Base-by-base conservation (phyloP, 2,113 vertebrate species). In the Chaenogobius annularis region DNA sequence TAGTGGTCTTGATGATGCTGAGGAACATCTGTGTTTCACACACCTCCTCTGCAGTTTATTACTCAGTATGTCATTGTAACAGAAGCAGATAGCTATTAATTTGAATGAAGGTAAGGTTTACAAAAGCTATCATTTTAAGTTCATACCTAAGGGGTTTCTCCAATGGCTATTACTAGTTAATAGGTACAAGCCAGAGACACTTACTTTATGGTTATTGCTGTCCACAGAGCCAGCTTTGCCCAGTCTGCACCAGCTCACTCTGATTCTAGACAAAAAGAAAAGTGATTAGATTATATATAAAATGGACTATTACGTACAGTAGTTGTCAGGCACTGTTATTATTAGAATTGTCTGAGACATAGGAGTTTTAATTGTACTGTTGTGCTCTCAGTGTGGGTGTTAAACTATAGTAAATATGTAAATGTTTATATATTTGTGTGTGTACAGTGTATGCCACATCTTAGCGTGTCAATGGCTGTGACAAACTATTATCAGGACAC, bases 401-500 rank as follows among this genome's bases (percentile, higher is more conserved):
- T 50, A 50, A 50, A 50, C 15, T 50, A 50, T 19, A 17, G 5
- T 50, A 55, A 12, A n/a, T 12, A 55, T 50, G 47, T 50, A 31
- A 1, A 31, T 50, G 47, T 14, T 13, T 48, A 52, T 48, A 52
- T 9, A 20, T 75, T 68, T 72, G 66, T 65, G 20, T 50, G 73
- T 72, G 19, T 76, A 68, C 72, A 40, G 69, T 74, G 69, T 50
- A 48, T 1, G 22, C 37, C 73, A 70, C 65, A 70, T 71, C 73
- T 74, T 59, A 77, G 75, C 71, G 82, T 83, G 84, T 81, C 66
- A 46, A 0, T 68, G 85, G 74, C 81, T 66, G 22, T 71, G 74
- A 64, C 69, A 83, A 77, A 88, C 81, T 87, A 87, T 89, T 89
- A 88, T 48, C 58, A 26, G 48, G 75, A 86, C 92, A 93, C 84